These are phyloP conservation scores for Heliconius congener DNA, from an alignment of 1,140 invertebrate species.

Conservation along the genomic window DNA sequence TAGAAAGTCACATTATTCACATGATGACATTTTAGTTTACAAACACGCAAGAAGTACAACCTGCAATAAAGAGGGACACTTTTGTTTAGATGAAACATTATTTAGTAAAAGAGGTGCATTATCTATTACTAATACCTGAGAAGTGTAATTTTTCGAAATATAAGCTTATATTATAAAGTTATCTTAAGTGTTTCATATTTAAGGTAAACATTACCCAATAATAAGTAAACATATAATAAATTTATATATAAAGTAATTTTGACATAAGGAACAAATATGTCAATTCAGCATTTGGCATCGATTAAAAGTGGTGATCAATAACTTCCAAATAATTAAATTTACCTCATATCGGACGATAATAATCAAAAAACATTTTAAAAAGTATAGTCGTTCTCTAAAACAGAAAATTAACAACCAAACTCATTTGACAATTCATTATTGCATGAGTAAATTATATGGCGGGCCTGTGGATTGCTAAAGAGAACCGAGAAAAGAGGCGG, in stretches of 20 bases:
- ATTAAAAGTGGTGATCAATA: slow-evolving; percentile 18
- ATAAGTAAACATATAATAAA: slow-evolving; percentile 2
- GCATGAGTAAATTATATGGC: slow-evolving; percentile 79
- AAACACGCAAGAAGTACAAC: slow-evolving; percentile 55
- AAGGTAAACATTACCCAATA: background rate
- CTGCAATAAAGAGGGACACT: slow-evolving; percentile 50
- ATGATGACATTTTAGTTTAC: slow-evolving; percentile 71
- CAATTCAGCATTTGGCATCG: slow-evolving; percentile 40
- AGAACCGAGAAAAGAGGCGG: slow-evolving; percentile 47
- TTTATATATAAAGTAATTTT: slow-evolving; percentile 40
- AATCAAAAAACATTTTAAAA: background rate
- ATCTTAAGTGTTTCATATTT: background rate
- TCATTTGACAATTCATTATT: slow-evolving; percentile 78
- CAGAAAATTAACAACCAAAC: slow-evolving; percentile 36
- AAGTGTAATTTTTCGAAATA: background rate
- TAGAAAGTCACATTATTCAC: slow-evolving; percentile 78
- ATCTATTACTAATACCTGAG: background rate
- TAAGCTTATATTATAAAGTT: background rate
- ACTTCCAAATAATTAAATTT: slow-evolving; percentile 14
- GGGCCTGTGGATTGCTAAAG: slow-evolving; percentile 59
- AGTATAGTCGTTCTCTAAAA: background rate
- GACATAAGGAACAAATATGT: slow-evolving; percentile 57
- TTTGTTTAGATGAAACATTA: background rate
- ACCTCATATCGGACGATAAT: background rate
- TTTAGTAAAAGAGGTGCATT: background rate